Conservation (phyloP, 2,113 vertebrate genomes). For the Hemichromis elongatus region DNA sequence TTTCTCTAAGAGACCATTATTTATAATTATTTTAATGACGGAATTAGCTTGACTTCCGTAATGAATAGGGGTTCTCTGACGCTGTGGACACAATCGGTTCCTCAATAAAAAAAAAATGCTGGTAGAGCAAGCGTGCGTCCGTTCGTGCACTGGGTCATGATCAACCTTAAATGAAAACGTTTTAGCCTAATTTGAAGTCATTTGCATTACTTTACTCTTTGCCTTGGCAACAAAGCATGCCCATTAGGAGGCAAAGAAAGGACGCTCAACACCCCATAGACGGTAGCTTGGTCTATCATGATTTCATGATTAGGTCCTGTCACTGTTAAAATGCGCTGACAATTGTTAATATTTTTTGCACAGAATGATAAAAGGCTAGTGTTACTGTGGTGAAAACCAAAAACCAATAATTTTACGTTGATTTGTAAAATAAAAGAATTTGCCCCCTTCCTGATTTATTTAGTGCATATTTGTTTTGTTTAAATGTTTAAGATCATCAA, state of each 20-base stretch:
- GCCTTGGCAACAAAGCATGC: background rate
- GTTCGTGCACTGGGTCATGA: background rate
- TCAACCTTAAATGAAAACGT: background rate
- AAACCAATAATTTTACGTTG: background rate
- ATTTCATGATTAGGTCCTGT: background rate
- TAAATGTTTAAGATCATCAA: background rate
- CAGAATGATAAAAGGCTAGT: background rate
- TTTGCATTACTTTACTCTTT: background rate
- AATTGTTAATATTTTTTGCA: background rate
- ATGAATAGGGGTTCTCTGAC: background rate
- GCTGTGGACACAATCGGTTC: background rate
- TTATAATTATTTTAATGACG: background rate
- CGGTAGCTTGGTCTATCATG: background rate
- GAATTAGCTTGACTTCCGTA: background rate
- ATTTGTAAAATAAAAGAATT: rapidly evolving
- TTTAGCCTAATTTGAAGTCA: background rate
- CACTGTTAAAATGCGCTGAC: background rate
- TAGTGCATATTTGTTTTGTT: background rate
- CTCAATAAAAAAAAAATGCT: background rate
- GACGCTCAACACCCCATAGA: background rate
- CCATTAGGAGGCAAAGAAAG: background rate
- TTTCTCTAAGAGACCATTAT: rapidly evolving
- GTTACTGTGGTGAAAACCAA: background rate
- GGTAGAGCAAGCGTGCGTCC: background rate
- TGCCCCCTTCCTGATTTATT: background rate